Conservation (phyloP, 2,888 invertebrate species). For the Yponomeuta cagnagella region DNA sequence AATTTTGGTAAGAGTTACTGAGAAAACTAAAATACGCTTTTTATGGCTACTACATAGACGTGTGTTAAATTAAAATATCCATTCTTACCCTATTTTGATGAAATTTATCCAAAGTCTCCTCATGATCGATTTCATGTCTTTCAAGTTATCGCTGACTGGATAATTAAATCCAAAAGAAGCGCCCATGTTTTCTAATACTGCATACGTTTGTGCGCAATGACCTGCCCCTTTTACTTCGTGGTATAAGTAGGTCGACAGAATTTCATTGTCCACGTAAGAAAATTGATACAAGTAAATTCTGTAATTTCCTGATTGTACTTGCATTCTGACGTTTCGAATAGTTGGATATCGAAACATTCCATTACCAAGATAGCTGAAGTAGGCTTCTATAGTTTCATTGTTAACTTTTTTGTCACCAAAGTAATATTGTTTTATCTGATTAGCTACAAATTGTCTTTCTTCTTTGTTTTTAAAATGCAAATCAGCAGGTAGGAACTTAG, state of each 20-base stretch:
- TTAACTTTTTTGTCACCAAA: conserved; percentile 13
- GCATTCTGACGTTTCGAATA: conserved; percentile 5
- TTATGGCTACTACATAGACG: too few relatives aligned
- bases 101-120: conserved; percentile 11
- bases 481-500: conserved; percentile 15
- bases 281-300: conserved; percentile 15
- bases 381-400: conserved; percentile 10
- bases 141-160: conserved; percentile 2
- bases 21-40: neutral
- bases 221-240: conserved; percentile 9
- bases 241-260: neutral
- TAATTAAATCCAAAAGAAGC: neutral
- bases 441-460: conserved; percentile 11
- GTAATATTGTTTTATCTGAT: conserved; percentile 15
- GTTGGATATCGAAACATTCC: conserved; percentile 5
- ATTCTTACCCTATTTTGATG: conserved; percentile 11
- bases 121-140: conserved; percentile 5
- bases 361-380: conserved; percentile 36
- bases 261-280: conserved; percentile 12
- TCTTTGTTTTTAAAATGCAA: conserved; percentile 13
- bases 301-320: conserved; percentile 11
- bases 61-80: too few relatives aligned
- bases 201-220: conserved; percentile 15
- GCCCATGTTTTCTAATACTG: conserved; percentile 4
- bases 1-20: too few relatives aligned